These are phyloP conservation scores for Colistium nudipinnis DNA, from an alignment of 2,113 vertebrate genomes.

Conservation along the genomic window DNA sequence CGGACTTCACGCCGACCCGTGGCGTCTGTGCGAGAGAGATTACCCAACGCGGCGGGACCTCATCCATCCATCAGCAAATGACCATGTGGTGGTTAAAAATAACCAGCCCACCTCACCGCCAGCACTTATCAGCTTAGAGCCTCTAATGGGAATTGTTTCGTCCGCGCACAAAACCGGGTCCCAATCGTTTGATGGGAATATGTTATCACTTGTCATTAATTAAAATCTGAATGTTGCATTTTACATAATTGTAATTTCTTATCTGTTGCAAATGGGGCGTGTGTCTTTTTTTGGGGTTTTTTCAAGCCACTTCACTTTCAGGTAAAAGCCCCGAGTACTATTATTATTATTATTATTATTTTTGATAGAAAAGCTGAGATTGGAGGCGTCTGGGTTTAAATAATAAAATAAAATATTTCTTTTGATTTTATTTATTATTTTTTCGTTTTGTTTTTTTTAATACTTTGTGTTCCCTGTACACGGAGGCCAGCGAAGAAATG, in stretches of 20 bases:
- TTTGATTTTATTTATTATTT: no score
- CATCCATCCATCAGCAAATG: conserved; percentile 70
- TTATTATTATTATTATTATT: no score
- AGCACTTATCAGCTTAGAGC: conserved; percentile 71
- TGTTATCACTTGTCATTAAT: conserved; percentile 59
- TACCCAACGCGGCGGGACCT: conserved; percentile 44
- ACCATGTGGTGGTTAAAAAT: conserved; percentile 64
- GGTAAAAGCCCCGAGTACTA: not conserved
- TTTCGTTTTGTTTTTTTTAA: no score
- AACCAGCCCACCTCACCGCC: conserved; percentile 48
- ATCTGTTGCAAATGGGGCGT: conserved; percentile 19
- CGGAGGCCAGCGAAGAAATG: no score
- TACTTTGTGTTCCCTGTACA: no score
- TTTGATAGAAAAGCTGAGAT: no score
- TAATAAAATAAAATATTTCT: no score
- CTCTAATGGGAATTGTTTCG: conserved; percentile 77
- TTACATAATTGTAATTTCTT: conserved; percentile 48
- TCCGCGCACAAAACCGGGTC: conserved; percentile 58
- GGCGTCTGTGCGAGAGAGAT: conserved; percentile 33
- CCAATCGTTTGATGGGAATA: conserved; percentile 61
- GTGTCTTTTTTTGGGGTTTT: not conserved
- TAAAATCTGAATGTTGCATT: conserved; percentile 66
- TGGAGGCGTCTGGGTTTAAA: no score
- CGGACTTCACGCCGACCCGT: conserved; percentile 17
- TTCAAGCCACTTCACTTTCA: conserved; percentile 4